Conservation (phyloP, 2,797 vertebrate species). For the Crenichthys baileyi region DNA sequence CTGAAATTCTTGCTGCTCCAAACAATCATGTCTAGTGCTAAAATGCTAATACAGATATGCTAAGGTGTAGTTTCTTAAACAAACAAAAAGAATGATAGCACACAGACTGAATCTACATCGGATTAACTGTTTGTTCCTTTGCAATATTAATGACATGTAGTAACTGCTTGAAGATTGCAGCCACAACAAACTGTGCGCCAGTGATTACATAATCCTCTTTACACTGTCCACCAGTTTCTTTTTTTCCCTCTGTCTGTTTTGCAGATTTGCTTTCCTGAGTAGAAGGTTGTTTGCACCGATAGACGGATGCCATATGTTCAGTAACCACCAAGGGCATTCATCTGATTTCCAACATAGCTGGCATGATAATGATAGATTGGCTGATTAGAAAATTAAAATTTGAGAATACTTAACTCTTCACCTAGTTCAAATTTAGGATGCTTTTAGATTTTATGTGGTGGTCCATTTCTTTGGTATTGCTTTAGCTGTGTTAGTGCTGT, state of each 20-base stretch:
- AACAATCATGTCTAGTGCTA: too few species aligned
- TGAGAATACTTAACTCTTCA: slow-evolving; percentile 32
- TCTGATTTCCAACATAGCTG: slow-evolving; percentile 32
- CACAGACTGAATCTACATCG: slow-evolving; percentile 7
- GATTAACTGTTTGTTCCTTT: slow-evolving; percentile 46
- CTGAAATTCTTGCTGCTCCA: too few species aligned
- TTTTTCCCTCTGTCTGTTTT: slow-evolving; percentile 8
- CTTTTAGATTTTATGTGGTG: not conserved
- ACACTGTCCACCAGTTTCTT: slow-evolving; percentile 15
- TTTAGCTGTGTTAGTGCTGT: not conserved
- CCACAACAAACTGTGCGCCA: slow-evolving; percentile 19
- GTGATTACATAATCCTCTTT: slow-evolving; percentile 29
- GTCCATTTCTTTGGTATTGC: not conserved
- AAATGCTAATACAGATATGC: too few species aligned
- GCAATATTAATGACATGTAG: slow-evolving; percentile 52
- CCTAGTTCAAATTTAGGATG: slow-evolving; percentile 12
- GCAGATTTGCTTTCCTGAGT: slow-evolving; percentile 40
- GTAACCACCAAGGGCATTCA: slow-evolving; percentile 36
- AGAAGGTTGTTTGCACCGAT: slow-evolving; percentile 62
- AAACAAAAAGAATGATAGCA: not conserved
- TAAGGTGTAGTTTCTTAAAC: too few species aligned
- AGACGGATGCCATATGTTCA: slow-evolving; percentile 63
- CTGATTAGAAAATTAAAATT: slow-evolving; percentile 43
- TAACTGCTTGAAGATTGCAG: slow-evolving; percentile 37
- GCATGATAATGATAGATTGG: slow-evolving; percentile 52